phyloP scores from a whole-genome alignment of 2,797 vertebrate genomes.

The Notamacropus eugenii region DNA sequence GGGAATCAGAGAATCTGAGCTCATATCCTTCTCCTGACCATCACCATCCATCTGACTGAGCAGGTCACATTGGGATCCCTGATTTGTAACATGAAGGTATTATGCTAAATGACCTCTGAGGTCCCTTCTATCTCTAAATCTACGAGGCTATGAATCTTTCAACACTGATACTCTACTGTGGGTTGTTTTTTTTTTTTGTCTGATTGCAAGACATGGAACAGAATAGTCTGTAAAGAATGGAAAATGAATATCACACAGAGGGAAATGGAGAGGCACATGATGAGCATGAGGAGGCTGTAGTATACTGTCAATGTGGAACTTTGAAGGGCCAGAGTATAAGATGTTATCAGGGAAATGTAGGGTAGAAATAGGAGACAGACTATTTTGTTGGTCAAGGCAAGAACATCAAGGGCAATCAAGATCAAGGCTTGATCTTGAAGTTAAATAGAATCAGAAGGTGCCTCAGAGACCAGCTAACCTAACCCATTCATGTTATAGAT shows the following conservation, averaged over 20 bases:
- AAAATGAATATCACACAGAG: background rate
- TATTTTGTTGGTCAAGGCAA: no score
- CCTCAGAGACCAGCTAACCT: background rate
- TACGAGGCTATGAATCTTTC: background rate
- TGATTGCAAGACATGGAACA: background rate
- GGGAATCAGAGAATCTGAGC: background rate
- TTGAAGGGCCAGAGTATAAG: background rate
- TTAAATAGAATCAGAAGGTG: background rate
- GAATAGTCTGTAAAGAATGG: background rate
- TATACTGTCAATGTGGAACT: background rate
- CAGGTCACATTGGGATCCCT: background rate
- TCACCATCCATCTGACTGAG: background rate
- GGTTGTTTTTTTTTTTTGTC: background rate
- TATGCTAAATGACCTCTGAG: background rate
- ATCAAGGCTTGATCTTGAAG: background rate
- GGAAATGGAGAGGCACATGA: background rate
- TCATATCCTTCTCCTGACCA: background rate
- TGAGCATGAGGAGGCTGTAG: background rate
- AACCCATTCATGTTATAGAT: background rate
- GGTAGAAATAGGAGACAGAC: background rate
- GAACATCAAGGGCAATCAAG: no score
- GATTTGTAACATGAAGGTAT: background rate
- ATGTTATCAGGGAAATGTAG: background rate
- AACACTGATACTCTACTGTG: background rate
- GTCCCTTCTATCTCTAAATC: background rate